Evolutionary conservation across 1,140 invertebrate genomes (phyloP), one percentile per base, ranked within the genome.

Genomic region (Panagrolaimus sp.): DNA sequence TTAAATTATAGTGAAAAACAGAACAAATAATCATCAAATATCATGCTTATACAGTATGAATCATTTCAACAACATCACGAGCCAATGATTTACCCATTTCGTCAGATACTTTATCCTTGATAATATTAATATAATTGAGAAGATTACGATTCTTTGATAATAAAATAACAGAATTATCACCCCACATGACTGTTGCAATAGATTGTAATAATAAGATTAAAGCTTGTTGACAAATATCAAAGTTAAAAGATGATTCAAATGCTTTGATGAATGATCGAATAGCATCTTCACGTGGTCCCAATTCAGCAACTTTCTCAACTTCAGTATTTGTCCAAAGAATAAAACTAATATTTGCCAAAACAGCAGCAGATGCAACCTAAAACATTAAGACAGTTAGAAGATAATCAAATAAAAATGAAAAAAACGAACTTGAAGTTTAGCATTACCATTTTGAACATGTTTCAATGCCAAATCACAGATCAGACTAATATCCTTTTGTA

Each of bases 11-110:
- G n/a, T n/a, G n/a, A 4, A 38, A 38, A 38, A 38, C 31, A 38
- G 31, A 38, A 38, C 2, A 14, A 23, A 57, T 44, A 53, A 44
- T 66, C 5, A 13, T 66, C n/a, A n/a, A n/a, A n/a, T n/a, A n/a
- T n/a, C n/a, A n/a, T n/a, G n/a, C n/a, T 62, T 68, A 77, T 7
- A 77, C 74, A 0, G 66, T 67, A 53, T 47, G 61, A 16, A 63
- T 65, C 73, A 74, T 75, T 57, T 70, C 74, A 9, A 77, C 46
- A 53, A 75, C 61, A 45, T 73, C 62, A 16, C 69, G 61, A 46
- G 72, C 68, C 11, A 78, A 61, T 14, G n/a, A 88, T 90, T 91
- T 85, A 91, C 91, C 91, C 72, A 93, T 9, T n/a, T 75, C 74
- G 9, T 65, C 42, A n/a, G 23, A 20, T 11, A 72, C 65, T 5